Evolutionary conservation across 2,888 invertebrate genomes (phyloP), one percentile per base, ranked within the genome.

Genomic region (Cylloceria caligata): DNA sequence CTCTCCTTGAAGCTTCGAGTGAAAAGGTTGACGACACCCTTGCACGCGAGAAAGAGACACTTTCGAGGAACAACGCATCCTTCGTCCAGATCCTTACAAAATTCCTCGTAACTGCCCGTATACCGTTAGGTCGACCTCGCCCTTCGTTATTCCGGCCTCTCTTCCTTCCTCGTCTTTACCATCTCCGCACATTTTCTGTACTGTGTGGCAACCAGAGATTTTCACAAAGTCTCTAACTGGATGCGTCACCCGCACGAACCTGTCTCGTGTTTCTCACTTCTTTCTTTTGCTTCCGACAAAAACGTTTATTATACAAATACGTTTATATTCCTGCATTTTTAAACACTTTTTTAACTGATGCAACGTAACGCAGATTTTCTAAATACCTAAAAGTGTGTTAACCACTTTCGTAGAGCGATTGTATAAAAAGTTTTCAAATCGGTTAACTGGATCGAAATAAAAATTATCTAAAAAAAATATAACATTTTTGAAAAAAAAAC

Each of bases 161-260:
- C 45, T 30, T 39, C 27, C 55, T 62, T 24, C 27, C 27, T 11
- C 36, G n/a, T 16, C 24, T 52, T 45, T 21, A 27, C 42, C 68
- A 30, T 13, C 57, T 0, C 24, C 16, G 36, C 49, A 72, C 65
- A 60, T 71, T 55, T 13, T 57, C 19, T 47, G 21, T 24, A 7
- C 47, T 77, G 81, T 73, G 74, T 64, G 36, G 27, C 85, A 79
- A 78, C 73, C 75, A 52, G 39, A 80, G 21, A 71, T 71, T 82
- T 81, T 74, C 27, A 60, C 55, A 39, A 24, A 65, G 64, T 47
- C n/a, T 42, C 27, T 45, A n/a, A 45, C 64, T n/a, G 27, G 45
- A 30, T 24, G 64, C 42, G 39, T 64, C 64, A 42, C n/a, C 34
- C 34, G 7, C 34, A 60, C 34, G 60, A 30, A 30, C n/a, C n/a